Conservation (phyloP, 2,888 invertebrate genomes). For the Lamellibrachia satsuma region DNA sequence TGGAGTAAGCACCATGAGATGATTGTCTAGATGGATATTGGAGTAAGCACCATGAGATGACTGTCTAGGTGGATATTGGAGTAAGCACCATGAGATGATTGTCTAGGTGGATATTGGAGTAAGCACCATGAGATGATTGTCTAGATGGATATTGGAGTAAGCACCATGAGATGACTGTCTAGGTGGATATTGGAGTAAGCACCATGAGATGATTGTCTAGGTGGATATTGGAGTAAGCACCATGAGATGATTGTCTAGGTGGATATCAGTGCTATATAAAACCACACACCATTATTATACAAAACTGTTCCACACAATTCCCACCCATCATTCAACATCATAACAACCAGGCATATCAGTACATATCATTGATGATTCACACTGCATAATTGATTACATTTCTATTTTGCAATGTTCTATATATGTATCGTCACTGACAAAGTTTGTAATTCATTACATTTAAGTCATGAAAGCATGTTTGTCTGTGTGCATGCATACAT, state of each 20-base stretch:
- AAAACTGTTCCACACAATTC: no score
- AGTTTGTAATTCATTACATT: not conserved
- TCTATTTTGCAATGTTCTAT: not conserved
- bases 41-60: not conserved
- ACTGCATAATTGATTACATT: not conserved
- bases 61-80: not conserved
- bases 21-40: not conserved
- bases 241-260: not conserved
- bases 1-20: not conserved
- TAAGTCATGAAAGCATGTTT: not conserved
- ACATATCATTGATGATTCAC: not conserved
- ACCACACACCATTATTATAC: not conserved
- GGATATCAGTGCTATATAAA: not conserved
- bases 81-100: not conserved
- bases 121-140: not conserved
- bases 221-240: not conserved
- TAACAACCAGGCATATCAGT: not conserved
- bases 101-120: not conserved
- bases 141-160: not conserved
- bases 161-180: not conserved
- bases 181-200: not conserved
- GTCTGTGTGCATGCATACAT: no score
- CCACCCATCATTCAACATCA: not conserved
- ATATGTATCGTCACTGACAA: not conserved
- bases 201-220: not conserved